A percentile compares a stretch with the other conserved stretches of the same genome.
Evolutionary conservation across 2,113 vertebrate species (phyloP).

Genomic region (Phaethon lepturus): DNA sequence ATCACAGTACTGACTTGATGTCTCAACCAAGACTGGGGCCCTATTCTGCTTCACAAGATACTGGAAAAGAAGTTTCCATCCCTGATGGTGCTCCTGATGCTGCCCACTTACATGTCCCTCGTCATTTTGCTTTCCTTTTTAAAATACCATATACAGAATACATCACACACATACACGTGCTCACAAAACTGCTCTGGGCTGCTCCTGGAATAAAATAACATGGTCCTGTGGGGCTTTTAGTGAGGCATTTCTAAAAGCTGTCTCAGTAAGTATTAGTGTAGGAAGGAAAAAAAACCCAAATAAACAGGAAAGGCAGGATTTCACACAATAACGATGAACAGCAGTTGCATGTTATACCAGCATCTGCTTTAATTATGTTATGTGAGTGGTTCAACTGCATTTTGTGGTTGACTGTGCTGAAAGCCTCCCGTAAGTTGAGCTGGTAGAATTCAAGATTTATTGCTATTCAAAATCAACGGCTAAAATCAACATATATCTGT

Average conservation of each 20-base stretch:
- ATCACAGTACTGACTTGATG: background rate
- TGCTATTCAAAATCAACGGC: conserved; percentile 21
- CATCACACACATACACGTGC: background rate
- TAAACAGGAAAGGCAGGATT: conserved; percentile 37
- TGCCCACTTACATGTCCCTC: background rate
- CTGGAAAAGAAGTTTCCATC: background rate
- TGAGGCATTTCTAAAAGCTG: background rate
- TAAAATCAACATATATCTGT: conserved; percentile 54
- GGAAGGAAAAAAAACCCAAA: background rate
- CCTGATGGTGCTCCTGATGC: background rate
- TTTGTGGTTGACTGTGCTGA: conserved; percentile 61
- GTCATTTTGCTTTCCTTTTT: background rate
- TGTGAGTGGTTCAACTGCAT: conserved; percentile 39
- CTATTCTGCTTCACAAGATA: background rate
- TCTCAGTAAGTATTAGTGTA: background rate
- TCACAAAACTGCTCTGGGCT: background rate
- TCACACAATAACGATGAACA: conserved; percentile 34
- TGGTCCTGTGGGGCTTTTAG: background rate
- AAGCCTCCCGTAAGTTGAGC: conserved; percentile 43
- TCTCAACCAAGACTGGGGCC: background rate
- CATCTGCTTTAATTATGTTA: conserved; percentile 56
- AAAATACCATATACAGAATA: background rate
- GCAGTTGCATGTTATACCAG: conserved; percentile 43
- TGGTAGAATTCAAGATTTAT: conserved; percentile 61
- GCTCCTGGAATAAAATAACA: background rate